These are phyloP conservation scores for Ladona fulva DNA, from an alignment of 1,140 invertebrate species.

Conservation along the genomic window DNA sequence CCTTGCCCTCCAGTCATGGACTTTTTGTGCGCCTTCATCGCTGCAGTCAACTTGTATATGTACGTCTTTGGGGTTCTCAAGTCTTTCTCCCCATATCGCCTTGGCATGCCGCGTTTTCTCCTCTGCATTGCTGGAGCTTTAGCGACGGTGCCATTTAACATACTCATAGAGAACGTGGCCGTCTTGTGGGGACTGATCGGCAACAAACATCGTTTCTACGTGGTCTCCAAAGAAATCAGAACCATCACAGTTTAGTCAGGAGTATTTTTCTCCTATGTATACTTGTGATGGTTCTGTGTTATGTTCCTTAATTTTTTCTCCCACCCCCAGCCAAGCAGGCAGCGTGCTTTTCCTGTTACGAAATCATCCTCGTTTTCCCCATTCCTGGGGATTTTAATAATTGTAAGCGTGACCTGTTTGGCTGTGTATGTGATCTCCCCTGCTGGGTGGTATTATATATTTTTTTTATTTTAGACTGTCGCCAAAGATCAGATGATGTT, in stretches of 20 bases:
- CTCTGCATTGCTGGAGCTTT: conserved; percentile 77
- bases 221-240: conserved; percentile 84
- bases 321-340: neutral
- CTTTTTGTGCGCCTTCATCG: conserved; percentile 79
- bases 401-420: too few species aligned
- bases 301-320: neutral
- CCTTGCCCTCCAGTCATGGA: conserved; percentile 74
- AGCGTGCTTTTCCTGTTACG: too few species aligned
- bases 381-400: too few species aligned
- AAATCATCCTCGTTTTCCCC: too few species aligned
- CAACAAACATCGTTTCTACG: conserved; percentile 91
- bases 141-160: conserved; percentile 80
- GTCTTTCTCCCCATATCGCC: conserved; percentile 81
- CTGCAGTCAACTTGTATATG: conserved; percentile 88
- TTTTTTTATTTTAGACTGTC: neutral
- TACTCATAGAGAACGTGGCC: conserved; percentile 88
- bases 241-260: conserved; percentile 43
- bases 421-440: too few species aligned
- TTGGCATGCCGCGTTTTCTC: conserved; percentile 68
- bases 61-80: conserved; percentile 93
- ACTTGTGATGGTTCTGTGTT: neutral
- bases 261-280: neutral
- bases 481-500: neutral
- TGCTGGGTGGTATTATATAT: too few species aligned
- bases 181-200: conserved; percentile 86